Evolutionary conservation across 2,797 vertebrate species (phyloP).

Genomic region (Scarus forsteni): DNA sequence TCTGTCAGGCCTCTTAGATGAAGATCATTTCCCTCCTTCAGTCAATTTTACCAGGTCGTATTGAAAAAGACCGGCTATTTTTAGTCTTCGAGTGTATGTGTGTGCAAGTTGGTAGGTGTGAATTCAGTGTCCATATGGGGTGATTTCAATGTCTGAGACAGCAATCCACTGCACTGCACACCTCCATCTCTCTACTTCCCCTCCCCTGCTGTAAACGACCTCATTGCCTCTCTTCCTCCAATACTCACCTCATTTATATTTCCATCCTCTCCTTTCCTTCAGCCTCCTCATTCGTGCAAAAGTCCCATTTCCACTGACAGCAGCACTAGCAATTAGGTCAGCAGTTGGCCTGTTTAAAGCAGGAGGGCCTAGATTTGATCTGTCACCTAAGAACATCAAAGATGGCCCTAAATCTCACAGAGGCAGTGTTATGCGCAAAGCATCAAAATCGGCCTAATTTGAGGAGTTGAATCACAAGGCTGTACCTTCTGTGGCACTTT

Average conservation of each 20-base stretch:
- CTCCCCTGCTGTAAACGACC: conserved; percentile 20
- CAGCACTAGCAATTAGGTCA: conserved; percentile 79
- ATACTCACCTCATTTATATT: conserved; percentile 28
- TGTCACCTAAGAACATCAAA: conserved; percentile 60
- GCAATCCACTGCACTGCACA: conserved; percentile 25
- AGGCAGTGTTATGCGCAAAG: conserved; percentile 5
- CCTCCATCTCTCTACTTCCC: conserved; percentile 23
- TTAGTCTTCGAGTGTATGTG: conserved; percentile 13
- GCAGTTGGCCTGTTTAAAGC: conserved; percentile 77
- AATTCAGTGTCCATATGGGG: conserved; percentile 24
- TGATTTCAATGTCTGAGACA: conserved; percentile 28
- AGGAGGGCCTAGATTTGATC: conserved; percentile 56
- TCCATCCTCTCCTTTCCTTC: conserved; percentile 17
- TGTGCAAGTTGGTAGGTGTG: conserved; percentile 19
- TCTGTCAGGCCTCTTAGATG: conserved; percentile 42
- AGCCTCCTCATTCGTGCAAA: conserved; percentile 34
- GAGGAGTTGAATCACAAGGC: conserved; percentile 8
- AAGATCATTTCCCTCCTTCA: conserved; percentile 42
- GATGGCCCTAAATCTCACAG: conserved; percentile 34
- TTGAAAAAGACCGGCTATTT: conserved; percentile 61
- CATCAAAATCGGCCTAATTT: conserved; percentile 3
- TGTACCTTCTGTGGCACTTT: conserved; percentile 28
- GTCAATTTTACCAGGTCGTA: conserved; percentile 39
- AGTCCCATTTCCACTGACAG: conserved; percentile 69
- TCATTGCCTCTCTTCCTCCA: conserved; percentile 34